Evolutionary conservation across 2,113 vertebrate genomes (phyloP), one percentile per base, ranked within the genome.

Genomic region (Amblyopsis rosae): DNA sequence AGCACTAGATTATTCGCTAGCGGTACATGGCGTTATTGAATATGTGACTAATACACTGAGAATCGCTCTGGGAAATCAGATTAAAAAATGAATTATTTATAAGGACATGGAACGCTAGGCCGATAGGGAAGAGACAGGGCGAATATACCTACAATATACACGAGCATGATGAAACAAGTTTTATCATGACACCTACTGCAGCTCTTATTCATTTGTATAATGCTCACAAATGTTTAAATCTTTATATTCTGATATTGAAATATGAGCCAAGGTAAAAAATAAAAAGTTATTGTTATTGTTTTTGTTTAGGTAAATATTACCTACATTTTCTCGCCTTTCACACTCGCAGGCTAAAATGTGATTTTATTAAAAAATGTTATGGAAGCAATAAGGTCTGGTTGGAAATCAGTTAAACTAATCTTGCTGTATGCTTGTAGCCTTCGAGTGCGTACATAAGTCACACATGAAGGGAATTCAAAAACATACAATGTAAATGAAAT

Each of bases 1-100:
- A 81, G 85, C 82, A 26, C 75, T 75, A 90, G 88, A 91, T 91
- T 89, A 90, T 88, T 91, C 90, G 89, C 82, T 32, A 79, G 32
- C 90, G 89, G 80, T 32, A 79, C 35, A 68, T 69, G 8, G 54
- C 72, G 81, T 91, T 92, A 92, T 92, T 91, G 89, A 91, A 91
- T 91, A 90, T 89, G 85, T 90, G 89, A 89, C 88, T 92, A 91
- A 91, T 86, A 88, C 89, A 87, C 65, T 87, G 86, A 85, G 90
- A 91, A 85, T 86, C 79, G 87, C 86, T 90, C 79, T 83, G 86
- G 88, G 87, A 91, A 91, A 91, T 91, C 89, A 90, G 89, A 91
- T 91, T 91, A 91, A 91, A 89, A 91, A 82, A 92, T 90, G 87
- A 90, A 92, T 92, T 90, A 91, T 91, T 91, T 87, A 91, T 91